phyloP scores from a whole-genome alignment of 2,797 vertebrate species.

The Dallia pectoralis region DNA sequence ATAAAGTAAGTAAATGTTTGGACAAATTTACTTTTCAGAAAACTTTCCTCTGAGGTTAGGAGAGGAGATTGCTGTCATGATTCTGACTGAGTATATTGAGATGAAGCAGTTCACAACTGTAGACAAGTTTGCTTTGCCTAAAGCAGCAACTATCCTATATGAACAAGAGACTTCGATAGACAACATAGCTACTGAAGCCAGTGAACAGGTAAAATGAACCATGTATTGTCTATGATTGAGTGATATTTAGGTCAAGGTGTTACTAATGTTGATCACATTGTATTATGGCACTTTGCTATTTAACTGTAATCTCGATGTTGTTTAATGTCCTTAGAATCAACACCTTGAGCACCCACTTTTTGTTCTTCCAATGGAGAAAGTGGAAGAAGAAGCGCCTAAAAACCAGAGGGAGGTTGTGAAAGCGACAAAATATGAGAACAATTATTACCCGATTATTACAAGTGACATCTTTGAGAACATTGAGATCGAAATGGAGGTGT shows the following conservation, averaged over 20 bases:
- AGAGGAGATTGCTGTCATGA: background rate
- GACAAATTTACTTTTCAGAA: background rate
- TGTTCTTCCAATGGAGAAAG: background rate
- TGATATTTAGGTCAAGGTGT: background rate
- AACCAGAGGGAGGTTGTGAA: background rate
- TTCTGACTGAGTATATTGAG: constrained; percentile 7
- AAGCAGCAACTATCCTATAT: background rate
- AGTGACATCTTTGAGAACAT: background rate
- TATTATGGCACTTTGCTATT: background rate
- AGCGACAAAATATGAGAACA: background rate
- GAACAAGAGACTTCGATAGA: background rate
- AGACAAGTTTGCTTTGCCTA: background rate
- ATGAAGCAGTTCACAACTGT: background rate
- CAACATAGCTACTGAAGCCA: background rate
- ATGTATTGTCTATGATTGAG: background rate
- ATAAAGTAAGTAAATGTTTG: background rate
- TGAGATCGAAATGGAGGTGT: constrained; percentile 9
- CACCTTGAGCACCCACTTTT: constrained; percentile 5
- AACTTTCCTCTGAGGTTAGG: background rate
- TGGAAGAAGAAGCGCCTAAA: background rate
- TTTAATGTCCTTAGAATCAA: background rate
- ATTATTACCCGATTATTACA: background rate
- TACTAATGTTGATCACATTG: background rate
- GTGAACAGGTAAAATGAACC: constrained; percentile 2
- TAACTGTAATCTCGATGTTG: background rate